Evolutionary conservation across 2,888 invertebrate genomes (phyloP), one percentile per base, ranked within the genome.

Genomic region (Hypomecis punctinalis): DNA sequence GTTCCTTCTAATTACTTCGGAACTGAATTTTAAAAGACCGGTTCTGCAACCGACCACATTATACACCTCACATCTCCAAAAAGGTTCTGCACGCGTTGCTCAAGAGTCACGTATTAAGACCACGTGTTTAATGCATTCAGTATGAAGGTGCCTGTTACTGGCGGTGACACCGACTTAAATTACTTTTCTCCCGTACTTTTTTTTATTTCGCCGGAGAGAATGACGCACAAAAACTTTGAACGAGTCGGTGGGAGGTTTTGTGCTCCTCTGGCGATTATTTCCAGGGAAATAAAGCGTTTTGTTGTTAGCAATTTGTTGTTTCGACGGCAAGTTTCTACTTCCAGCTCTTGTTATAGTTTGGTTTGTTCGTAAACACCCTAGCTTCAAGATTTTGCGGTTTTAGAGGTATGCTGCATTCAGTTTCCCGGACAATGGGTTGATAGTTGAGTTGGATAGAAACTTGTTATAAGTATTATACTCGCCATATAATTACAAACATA

Each of bases 71-170:
- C 39, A 47, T 43, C 42, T 43, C 43, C 11, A 49, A n/a, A 36
- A 48, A 52, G 45, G 62, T 60, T 62, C 59, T 57, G 67, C 55
- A 55, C 52, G 63, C 63, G 68, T 69, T 58, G 60, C 45, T 66
- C 58, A 58, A 59, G 51, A 74, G 73, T 71, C 76, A 79, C 75
- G 74, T 75, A 75, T 64, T 52, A 67, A 59, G 63, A 72, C 72
- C 70, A 67, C 77, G 75, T 72, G 72, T 76, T 77, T 80, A 81
- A 83, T 80, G 79, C 77, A 82, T 81, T 79, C 76, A 63, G 71
- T 78, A 76, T 75, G 76, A 76, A 77, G 75, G 76, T 75, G 57
- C 57, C 61, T 45, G 76, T 67, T 72, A 68, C 77, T 76, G 76
- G 66, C 54, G 64, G 72, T 74, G 80, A 79, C 78, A 77, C 70